Conservation (phyloP, 2,888 invertebrate species). For the Leptopterna dolabrata region DNA sequence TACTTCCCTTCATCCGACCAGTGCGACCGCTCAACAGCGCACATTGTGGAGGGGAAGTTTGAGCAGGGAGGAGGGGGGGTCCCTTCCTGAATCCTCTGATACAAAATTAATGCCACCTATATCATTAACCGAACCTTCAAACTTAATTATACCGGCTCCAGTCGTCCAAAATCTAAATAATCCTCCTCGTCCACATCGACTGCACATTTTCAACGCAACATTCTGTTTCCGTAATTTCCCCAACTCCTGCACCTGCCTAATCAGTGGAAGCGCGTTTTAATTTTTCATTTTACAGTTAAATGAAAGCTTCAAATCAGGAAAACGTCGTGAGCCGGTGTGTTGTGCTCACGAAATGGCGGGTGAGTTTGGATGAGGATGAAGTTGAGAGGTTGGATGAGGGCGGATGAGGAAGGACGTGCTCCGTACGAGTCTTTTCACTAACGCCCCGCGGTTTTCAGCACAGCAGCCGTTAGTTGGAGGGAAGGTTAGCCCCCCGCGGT, state of each 20-base stretch:
- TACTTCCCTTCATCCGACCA: background rate
- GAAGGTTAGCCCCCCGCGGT: too few species aligned
- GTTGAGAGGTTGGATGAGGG: too few species aligned
- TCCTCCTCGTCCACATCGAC: background rate
- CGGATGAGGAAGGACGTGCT: too few species aligned
- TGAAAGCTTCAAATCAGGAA: too few species aligned
- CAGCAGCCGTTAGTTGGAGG: too few species aligned
- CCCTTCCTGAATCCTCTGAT: background rate
- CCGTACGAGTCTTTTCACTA: too few species aligned
- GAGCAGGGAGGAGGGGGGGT: too few species aligned
- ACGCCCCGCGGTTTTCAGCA: too few species aligned
- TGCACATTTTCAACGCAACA: background rate
- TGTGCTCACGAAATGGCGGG: too few species aligned
- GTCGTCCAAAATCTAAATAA: background rate
- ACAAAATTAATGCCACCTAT: background rate
- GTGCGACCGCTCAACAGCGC: background rate
- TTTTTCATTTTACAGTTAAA: background rate
- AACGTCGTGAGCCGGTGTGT: too few species aligned
- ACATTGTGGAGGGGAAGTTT: background rate
- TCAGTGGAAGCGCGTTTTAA: background rate
- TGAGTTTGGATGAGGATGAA: too few species aligned
- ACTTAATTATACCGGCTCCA: background rate
- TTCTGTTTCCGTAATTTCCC: background rate
- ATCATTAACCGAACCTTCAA: background rate
- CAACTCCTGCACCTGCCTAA: background rate